phyloP scores from a whole-genome alignment of 2,888 invertebrate species.

The Drosophila stalkeri region DNA sequence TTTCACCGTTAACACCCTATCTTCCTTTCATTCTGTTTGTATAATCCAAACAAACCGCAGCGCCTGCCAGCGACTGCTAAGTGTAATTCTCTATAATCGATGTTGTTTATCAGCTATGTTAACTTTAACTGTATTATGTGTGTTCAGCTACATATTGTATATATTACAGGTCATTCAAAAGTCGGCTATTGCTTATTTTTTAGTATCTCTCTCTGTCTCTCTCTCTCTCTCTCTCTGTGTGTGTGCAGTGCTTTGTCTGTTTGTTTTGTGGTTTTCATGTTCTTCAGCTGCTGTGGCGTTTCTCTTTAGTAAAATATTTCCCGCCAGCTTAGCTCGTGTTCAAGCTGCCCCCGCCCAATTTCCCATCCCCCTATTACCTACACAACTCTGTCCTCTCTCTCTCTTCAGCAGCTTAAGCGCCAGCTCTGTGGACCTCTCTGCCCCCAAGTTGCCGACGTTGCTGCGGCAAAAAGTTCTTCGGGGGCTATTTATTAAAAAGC shows the following conservation, averaged over 20 bases:
- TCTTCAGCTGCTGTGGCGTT: constrained; percentile 65
- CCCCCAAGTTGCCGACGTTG: constrained; percentile 34
- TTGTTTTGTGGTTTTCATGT: constrained; percentile 63
- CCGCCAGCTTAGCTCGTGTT: constrained; percentile 63
- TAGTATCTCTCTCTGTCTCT: not conserved
- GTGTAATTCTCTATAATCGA: constrained; percentile 15
- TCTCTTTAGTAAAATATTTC: constrained; percentile 56
- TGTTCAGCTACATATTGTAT: not conserved
- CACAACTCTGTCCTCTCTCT: not conserved
- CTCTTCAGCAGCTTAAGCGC: not conserved
- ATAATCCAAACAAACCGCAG: constrained; percentile 8
- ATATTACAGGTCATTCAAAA: constrained; percentile 24
- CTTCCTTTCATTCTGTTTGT: constrained; percentile 1
- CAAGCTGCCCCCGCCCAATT: constrained; percentile 19
- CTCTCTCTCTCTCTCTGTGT: not conserved
- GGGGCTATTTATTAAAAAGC: constrained; percentile 80
- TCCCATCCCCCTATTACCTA: not conserved
- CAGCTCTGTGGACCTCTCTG: constrained; percentile 13
- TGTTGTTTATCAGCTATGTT: constrained; percentile 3
- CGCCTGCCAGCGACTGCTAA: not conserved
- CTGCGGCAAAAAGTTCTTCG: constrained; percentile 66
- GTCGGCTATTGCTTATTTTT: constrained; percentile 6
- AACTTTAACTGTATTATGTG: not conserved
- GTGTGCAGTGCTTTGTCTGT: constrained; percentile 44
- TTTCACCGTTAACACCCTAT: not conserved